Conservation (phyloP, 2,888 invertebrate genomes). For the Philaethria dido region DNA sequence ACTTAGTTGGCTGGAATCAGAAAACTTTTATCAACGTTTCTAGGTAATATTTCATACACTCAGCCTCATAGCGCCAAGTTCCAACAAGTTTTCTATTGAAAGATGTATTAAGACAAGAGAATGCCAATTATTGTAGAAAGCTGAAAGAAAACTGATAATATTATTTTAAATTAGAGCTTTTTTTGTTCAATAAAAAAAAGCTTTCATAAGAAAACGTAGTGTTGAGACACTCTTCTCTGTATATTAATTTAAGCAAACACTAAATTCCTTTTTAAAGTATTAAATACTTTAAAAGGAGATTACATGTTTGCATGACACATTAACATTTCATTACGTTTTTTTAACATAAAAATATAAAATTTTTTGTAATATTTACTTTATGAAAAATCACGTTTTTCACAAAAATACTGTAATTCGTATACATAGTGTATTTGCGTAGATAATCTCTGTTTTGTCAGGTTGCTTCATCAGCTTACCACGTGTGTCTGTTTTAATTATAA, state of each 20-base stretch:
- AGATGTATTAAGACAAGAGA: slow-evolving; percentile 6
- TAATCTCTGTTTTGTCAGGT: slow-evolving; percentile 30
- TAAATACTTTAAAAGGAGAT: too few species aligned
- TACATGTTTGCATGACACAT: too few species aligned
- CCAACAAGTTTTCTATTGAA: slow-evolving; percentile 10
- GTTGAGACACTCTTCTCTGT: too few species aligned
- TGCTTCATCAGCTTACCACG: slow-evolving; percentile 23
- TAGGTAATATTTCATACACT: slow-evolving; percentile 17
- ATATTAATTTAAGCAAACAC: too few species aligned
- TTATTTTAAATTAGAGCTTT: too few species aligned
- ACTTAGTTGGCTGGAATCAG: slow-evolving; percentile 22
- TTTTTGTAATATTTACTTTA: neutral
- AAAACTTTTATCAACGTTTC: slow-evolving; percentile 16
- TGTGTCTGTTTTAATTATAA: slow-evolving; percentile 28
- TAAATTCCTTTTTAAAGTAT: too few species aligned
- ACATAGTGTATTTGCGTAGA: slow-evolving; percentile 9
- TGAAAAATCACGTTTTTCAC: slow-evolving; percentile 7
- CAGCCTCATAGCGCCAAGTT: slow-evolving; percentile 13
- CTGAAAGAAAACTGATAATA: neutral
- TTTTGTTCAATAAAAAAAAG: too few species aligned
- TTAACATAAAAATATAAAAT: too few species aligned
- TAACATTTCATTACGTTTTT: too few species aligned
- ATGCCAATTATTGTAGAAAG: slow-evolving; percentile 1
- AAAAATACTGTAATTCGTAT: neutral
- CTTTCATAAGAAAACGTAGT: too few species aligned